phyloP scores from a whole-genome alignment of 2,113 vertebrate genomes.

The Salvator merianae region DNA sequence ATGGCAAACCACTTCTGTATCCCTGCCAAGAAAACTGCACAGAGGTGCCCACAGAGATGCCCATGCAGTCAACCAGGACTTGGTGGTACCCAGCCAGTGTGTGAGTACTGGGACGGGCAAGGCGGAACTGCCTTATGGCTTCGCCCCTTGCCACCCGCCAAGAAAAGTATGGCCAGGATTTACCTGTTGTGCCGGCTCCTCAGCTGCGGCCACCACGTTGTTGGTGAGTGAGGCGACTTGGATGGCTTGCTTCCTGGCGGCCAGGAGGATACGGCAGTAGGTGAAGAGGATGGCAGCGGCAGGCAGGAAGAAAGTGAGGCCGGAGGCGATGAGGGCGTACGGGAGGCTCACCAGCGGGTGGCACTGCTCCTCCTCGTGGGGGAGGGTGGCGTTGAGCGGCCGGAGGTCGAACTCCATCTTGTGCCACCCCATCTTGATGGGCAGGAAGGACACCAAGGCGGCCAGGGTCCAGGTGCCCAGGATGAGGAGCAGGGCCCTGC shows the following conservation, averaged over 20 bases:
- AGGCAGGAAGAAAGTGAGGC: constrained; percentile 94
- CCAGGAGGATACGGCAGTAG: constrained; percentile 93
- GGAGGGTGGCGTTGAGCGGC: constrained; percentile 64
- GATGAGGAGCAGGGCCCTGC: constrained; percentile 85
- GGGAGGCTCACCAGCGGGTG: constrained; percentile 89
- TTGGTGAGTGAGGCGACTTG: constrained; percentile 89
- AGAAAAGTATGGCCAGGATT: neutral
- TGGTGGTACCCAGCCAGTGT: no score
- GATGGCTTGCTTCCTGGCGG: constrained; percentile 86
- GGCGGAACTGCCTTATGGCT: neutral
- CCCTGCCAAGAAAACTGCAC: no score
- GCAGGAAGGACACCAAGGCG: constrained; percentile 89
- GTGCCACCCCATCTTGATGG: constrained; percentile 96
- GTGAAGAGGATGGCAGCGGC: constrained; percentile 95
- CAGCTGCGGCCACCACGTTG: constrained; percentile 62
- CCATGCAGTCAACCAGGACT: no score
- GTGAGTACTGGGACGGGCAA: no score
- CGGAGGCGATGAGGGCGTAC: constrained; percentile 90
- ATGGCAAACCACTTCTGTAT: no score
- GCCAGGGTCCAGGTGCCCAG: constrained; percentile 90
- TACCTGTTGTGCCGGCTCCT: constrained; percentile 74
- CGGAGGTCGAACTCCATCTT: constrained; percentile 70
- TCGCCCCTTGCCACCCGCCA: neutral
- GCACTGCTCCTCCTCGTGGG: constrained; percentile 77
- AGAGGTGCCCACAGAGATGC: no score